These are phyloP conservation scores for Pectinophora gossypiella DNA, from an alignment of 1,140 invertebrate species.

Conservation along the genomic window DNA sequence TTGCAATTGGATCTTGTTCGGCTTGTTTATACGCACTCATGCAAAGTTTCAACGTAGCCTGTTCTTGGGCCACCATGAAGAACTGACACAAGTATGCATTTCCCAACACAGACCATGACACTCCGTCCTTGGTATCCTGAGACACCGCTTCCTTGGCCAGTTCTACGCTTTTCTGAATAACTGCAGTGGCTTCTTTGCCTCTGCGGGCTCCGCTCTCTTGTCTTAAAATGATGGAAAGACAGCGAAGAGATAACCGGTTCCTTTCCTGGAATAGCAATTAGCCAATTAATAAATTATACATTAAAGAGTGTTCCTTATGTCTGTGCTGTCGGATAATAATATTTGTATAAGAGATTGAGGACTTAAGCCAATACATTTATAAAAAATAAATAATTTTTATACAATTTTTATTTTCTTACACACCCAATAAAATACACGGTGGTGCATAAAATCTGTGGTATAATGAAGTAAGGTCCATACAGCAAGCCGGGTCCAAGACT, in stretches of 20 bases:
- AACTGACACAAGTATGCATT: slow-evolving; percentile 91
- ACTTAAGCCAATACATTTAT: no score
- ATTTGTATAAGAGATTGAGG: no score
- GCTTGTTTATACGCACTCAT: slow-evolving; percentile 90
- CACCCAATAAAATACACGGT: no score
- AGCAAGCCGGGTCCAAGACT: no score
- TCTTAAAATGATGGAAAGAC: slow-evolving; percentile 89
- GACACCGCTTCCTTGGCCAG: slow-evolving; percentile 90
- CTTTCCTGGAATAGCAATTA: slow-evolving; percentile 78
- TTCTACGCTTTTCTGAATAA: slow-evolving; percentile 84
- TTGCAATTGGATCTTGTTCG: slow-evolving; percentile 83
- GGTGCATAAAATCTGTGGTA: no score
- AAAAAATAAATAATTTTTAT: slow-evolving; percentile 13
- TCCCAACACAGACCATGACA: slow-evolving; percentile 90
- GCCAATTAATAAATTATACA: slow-evolving; percentile 14
- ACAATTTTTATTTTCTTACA: no score
- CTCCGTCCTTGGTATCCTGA: slow-evolving; percentile 87
- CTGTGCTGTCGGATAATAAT: no score
- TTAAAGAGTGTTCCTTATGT: no score
- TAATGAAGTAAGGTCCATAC: no score
- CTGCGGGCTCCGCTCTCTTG: slow-evolving; percentile 77
- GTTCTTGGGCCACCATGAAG: slow-evolving; percentile 86
- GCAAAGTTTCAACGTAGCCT: slow-evolving; percentile 82
- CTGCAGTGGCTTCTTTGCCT: slow-evolving; percentile 76
- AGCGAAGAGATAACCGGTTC: slow-evolving; percentile 87